Conservation (phyloP, 23 tunicate genomes). For the Halocynthia aurantium region DNA sequence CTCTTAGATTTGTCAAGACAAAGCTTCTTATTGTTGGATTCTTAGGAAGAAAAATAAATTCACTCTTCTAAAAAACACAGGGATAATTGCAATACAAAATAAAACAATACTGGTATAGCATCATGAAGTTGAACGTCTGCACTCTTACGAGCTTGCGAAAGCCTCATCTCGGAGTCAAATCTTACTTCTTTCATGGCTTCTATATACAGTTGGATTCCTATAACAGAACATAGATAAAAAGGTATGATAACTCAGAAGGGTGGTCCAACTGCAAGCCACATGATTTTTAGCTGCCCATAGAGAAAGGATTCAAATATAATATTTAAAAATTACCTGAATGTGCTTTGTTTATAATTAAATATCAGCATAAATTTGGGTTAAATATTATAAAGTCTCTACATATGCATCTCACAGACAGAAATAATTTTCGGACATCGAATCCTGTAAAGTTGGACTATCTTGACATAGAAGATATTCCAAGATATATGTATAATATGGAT, state of each 20-base stretch:
- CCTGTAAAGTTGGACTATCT: too few species aligned
- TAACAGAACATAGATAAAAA: too few species aligned
- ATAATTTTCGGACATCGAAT: too few species aligned
- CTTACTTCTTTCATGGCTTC: conserved; percentile 61
- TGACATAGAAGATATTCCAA: too few species aligned
- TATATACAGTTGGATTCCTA: conserved; percentile 19
- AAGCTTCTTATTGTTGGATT: conserved; percentile 28
- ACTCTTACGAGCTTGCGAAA: conserved; percentile 36
- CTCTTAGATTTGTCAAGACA: conserved; percentile 36
- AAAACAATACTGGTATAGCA: conserved; percentile 14
- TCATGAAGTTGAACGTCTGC: conserved; percentile 49
- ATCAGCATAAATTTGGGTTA: conserved; percentile 1
- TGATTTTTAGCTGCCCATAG: too few species aligned
- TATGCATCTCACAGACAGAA: too few species aligned
- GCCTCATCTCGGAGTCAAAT: conserved; percentile 7
- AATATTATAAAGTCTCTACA: too few species aligned
- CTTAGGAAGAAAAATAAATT: background rate
- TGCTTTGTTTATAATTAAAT: background rate
- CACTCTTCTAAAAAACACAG: background rate
- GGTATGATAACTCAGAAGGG: too few species aligned
- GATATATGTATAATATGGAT: too few species aligned
- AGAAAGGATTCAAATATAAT: conserved; percentile 15
- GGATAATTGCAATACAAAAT: background rate
- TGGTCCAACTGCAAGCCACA: too few species aligned
- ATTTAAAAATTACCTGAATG: background rate